Evolutionary conservation across 1,140 invertebrate species (phyloP).

Genomic region (Cydia fagiglandana): DNA sequence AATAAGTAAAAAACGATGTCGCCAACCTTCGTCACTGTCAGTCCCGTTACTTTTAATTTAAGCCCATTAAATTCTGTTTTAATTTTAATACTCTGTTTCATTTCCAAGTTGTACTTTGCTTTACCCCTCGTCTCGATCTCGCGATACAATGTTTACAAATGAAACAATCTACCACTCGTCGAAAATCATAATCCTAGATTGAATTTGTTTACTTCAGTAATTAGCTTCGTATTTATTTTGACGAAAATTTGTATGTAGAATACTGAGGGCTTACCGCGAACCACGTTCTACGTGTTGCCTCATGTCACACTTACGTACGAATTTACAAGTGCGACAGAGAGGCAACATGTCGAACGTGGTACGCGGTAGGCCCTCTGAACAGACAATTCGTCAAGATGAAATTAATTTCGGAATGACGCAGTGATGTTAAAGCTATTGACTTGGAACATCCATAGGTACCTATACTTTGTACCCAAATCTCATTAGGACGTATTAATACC

Average conservation of each 20-base stretch:
- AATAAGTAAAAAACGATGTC: slow-evolving; percentile 32
- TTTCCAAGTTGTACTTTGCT: slow-evolving; percentile 17
- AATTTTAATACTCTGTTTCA: slow-evolving; percentile 25
- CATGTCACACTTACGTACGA: no score
- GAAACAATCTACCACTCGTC: slow-evolving; percentile 13
- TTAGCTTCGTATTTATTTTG: slow-evolving; percentile 16
- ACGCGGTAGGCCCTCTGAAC: no score
- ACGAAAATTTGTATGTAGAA: background rate
- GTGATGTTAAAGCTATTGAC: background rate
- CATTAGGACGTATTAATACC: slow-evolving; percentile 3
- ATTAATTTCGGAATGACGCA: background rate
- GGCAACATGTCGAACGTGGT: no score
- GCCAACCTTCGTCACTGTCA: slow-evolving; percentile 49
- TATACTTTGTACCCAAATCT: background rate
- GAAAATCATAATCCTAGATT: slow-evolving; percentile 1
- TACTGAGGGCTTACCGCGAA: no score
- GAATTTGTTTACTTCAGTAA: slow-evolving; percentile 13
- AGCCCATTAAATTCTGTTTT: slow-evolving; percentile 43
- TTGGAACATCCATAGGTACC: background rate
- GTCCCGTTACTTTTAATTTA: slow-evolving; percentile 50
- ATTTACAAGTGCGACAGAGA: no score
- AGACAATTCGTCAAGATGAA: background rate
- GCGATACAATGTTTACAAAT: slow-evolving; percentile 21
- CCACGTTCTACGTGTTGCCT: no score
- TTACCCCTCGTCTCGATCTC: background rate